Base-by-base conservation (phyloP, 2,888 invertebrate genomes). In the Patella pellucida region DNA sequence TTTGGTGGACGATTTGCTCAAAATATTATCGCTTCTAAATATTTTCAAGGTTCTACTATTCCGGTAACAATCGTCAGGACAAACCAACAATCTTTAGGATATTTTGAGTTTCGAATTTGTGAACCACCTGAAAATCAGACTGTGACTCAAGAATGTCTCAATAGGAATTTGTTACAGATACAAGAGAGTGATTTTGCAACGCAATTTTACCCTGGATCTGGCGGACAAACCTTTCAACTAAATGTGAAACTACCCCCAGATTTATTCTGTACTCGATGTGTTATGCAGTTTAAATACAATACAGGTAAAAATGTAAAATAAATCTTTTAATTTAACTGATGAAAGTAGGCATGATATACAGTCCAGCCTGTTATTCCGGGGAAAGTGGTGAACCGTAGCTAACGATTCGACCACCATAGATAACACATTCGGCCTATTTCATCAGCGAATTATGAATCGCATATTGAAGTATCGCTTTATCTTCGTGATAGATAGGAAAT, bases 271-370 rank as follows among this genome's bases (percentile, higher is more conserved):
- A 75, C 78, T 3, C 69, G 80, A 62, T 82, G 82, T 67, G 79
- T 82, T 0, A 11, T 82, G 12, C 82, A 82, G 56, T 82, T 80
- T 80, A 52, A 80, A 62, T 82, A 82, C 62, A 76, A 76, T 31
- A 80, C 82, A 78, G 82, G 82, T 82, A 74, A 50, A 67, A 16
- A 41, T 9, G 9, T 41, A 41, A 41, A 41, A 41, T 9, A 41
- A 41, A 41, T 41, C 41, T 41, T 41, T 0, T 31, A 31, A 31
- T 31, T 31, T 31, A 31, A 31, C 4, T 41, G 9, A 41, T 41
- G 41, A 41, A 9, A 41, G 41, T 41, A 41, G 9, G 9, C 41
- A 1, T 41, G 41, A 41, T 41, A 41, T 41, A 41, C 41, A 41
- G 41, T 41, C 41, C 31, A 31, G 31, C 4, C 7, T 41, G 7